Percentiles rank a stretch among this genome's conserved stretches.
Evolutionary conservation across 2,113 vertebrate species (phyloP).

Genomic region (Nyctereutes procyonoides): DNA sequence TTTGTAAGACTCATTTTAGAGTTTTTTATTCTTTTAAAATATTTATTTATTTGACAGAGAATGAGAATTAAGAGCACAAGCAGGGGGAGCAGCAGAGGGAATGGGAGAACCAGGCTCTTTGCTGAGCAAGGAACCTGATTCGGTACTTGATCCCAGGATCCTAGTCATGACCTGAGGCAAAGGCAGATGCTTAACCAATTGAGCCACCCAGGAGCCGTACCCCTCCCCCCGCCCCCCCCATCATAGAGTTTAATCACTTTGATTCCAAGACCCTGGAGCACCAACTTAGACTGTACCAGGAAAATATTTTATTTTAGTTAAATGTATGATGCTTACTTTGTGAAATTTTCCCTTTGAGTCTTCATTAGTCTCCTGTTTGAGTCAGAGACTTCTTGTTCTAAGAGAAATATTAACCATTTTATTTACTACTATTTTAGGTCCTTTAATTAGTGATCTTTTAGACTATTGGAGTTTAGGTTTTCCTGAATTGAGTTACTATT

Average conservation of each 20-base stretch:
- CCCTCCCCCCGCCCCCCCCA: too few relatives aligned
- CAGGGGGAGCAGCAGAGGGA: too few relatives aligned
- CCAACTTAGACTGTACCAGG: not conserved
- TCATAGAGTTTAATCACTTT: constrained; percentile 18
- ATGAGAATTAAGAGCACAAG: too few relatives aligned
- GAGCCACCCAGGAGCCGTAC: too few relatives aligned
- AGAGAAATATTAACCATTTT: constrained; percentile 36
- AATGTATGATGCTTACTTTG: not conserved
- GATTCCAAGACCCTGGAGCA: not conserved
- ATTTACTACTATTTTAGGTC: not conserved
- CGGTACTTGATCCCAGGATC: too few relatives aligned
- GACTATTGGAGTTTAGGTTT: constrained; percentile 22
- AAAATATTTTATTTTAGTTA: not conserved
- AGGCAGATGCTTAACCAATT: too few relatives aligned
- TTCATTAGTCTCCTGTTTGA: not conserved
- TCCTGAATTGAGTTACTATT: constrained; percentile 18
- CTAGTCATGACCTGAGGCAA: too few relatives aligned
- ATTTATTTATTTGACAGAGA: too few relatives aligned
- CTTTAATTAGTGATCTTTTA: constrained; percentile 42
- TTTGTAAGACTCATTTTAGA: constrained; percentile 19
- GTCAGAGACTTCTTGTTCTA: constrained; percentile 19
- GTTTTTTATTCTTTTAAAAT: too few relatives aligned
- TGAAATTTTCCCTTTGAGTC: not conserved
- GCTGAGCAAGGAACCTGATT: too few relatives aligned
- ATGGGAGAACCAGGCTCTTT: too few relatives aligned